A percentile compares a stretch with the other conserved stretches of the same genome.
Conservation (phyloP, 2,113 vertebrate genomes). For the Centrocercus urophasianus region DNA sequence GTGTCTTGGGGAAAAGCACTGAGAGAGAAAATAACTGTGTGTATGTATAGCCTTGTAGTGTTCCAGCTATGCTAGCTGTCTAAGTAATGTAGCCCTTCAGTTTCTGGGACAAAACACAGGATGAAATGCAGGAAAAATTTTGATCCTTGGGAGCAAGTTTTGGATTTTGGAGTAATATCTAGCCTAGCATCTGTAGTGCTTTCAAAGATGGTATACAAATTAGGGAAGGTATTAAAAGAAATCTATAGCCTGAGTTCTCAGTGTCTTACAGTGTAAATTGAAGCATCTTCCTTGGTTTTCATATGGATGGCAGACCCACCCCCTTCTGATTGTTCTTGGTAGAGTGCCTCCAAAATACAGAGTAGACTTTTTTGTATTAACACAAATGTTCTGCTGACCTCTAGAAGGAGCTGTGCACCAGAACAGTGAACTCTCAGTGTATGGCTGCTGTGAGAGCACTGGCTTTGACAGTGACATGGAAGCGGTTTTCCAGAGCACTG, state of each 20-base stretch:
- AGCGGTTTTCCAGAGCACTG: neutral
- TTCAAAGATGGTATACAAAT: neutral
- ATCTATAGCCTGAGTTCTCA: neutral
- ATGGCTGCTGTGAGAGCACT: neutral
- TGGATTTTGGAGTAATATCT: neutral
- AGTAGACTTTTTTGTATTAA: neutral
- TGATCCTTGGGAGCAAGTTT: neutral
- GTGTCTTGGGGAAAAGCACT: neutral
- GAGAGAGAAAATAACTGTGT: neutral
- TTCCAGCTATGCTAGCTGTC: neutral
- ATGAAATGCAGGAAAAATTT: neutral
- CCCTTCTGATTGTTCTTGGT: neutral
- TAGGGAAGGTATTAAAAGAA: neutral
- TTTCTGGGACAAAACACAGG: neutral
- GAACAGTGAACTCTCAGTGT: fast-evolving
- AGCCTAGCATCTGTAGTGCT: neutral
- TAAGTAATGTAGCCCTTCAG: neutral
- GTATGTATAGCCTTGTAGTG: neutral
- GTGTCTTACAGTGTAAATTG: neutral
- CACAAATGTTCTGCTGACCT: neutral
- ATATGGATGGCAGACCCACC: neutral
- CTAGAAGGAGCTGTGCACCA: neutral
- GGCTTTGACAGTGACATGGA: neutral
- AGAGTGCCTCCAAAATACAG: fast-evolving
- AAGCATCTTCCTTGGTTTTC: neutral